Conservation (phyloP, 2,888 invertebrate species). For the Euzophera pinguis region DNA sequence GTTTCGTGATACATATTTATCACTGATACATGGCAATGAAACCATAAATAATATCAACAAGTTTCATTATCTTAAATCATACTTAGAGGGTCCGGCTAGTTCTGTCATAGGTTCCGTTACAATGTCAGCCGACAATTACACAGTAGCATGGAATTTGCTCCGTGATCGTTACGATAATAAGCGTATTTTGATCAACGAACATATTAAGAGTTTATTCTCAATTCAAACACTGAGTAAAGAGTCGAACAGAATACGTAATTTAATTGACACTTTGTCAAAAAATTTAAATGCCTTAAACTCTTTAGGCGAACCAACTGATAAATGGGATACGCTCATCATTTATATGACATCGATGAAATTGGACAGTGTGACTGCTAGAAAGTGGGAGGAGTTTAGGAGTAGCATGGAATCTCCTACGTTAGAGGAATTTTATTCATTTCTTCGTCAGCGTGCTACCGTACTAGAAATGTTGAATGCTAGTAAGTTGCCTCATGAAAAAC, state of each 20-base stretch:
- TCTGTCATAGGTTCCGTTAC: too few species aligned
- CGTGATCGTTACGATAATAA: slow-evolving; percentile 1
- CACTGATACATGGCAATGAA: neutral
- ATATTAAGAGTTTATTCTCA: neutral
- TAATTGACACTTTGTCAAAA: neutral
- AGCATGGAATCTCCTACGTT: neutral
- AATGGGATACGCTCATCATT: neutral
- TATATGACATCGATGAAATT: neutral
- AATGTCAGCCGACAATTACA: neutral
- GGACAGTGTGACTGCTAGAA: neutral
- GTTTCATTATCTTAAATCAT: too few species aligned
- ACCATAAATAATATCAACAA: too few species aligned
- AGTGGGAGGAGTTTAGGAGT: slow-evolving; percentile 4
- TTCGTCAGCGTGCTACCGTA: neutral
- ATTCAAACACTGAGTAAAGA: neutral
- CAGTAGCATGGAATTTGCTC: neutral
- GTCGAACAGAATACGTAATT: neutral
- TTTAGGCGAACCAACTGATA: neutral
- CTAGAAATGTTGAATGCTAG: neutral
- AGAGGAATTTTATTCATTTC: neutral
- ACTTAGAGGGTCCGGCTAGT: too few species aligned
- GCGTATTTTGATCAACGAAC: neutral
- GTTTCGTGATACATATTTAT: neutral
- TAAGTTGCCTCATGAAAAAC: neutral
- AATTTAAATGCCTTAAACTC: neutral